These are phyloP conservation scores for Drosophila niveifrons DNA, from an alignment of 2,888 invertebrate species.

Conservation along the genomic window DNA sequence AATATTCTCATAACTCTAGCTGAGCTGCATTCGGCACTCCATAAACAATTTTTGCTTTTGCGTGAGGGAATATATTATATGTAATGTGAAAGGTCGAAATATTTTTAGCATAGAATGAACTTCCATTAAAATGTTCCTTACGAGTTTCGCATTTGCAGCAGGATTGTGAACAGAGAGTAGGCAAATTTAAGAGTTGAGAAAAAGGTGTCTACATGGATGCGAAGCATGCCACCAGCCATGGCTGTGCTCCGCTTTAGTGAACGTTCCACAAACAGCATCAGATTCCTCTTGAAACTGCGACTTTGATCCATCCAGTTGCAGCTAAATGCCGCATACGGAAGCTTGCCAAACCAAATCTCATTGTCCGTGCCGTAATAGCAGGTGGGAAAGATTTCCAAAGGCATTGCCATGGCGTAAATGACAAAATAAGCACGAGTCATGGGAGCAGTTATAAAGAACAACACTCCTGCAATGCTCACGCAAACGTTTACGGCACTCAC, in stretches of 20 bases:
- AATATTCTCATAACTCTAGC: background rate
- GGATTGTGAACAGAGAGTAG: slow-evolving; percentile 71
- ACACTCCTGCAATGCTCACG: slow-evolving; percentile 51
- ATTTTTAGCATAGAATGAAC: background rate
- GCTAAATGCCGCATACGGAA: slow-evolving; percentile 67
- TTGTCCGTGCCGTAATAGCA: slow-evolving; percentile 73
- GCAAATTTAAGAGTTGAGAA: slow-evolving; percentile 61
- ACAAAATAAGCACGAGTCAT: slow-evolving; percentile 59
- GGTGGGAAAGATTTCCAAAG: slow-evolving; percentile 67
- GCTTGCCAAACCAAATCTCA: slow-evolving; percentile 55
- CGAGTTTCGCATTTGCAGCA: slow-evolving; percentile 55
- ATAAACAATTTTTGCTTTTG: no score
- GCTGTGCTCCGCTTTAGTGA: slow-evolving; percentile 53
- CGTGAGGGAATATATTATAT: background rate
- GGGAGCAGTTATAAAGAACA: slow-evolving; percentile 63
- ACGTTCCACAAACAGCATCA: slow-evolving; percentile 72
- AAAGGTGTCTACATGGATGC: slow-evolving; percentile 72
- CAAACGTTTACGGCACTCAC: slow-evolving; percentile 64
- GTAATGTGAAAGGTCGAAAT: background rate
- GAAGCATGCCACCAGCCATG: slow-evolving; percentile 71
- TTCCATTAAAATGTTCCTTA: slow-evolving; percentile 2
- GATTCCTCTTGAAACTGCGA: slow-evolving; percentile 56
- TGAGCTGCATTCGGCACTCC: background rate
- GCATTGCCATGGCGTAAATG: slow-evolving; percentile 55
- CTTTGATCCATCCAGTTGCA: slow-evolving; percentile 70